A percentile compares a stretch with the other conserved stretches of the same genome.
Evolutionary conservation across 1,140 invertebrate species (phyloP).

Genomic region (Latrodectus geometricus): DNA sequence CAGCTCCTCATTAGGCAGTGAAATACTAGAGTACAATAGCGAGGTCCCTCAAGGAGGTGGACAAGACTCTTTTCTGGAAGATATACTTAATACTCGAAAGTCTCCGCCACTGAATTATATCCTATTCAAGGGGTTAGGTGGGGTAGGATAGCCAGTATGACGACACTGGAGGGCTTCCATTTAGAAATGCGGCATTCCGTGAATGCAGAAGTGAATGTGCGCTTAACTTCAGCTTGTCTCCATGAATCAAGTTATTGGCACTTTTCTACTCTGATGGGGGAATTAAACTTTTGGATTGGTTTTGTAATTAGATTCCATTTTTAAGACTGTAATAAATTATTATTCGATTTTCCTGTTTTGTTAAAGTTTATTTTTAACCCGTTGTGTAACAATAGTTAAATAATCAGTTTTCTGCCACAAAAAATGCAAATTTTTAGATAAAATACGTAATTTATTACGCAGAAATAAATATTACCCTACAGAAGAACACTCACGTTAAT

Average conservation of each 20-base stretch:
- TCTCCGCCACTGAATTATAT: slow-evolving; percentile 3
- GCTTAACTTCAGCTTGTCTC: not conserved
- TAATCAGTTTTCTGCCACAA: too few relatives aligned
- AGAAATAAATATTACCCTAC: too few relatives aligned
- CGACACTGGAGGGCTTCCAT: not conserved
- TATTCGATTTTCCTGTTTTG: too few relatives aligned
- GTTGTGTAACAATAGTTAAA: too few relatives aligned
- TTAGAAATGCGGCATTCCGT: not conserved
- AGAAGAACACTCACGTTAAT: too few relatives aligned
- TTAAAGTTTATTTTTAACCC: too few relatives aligned
- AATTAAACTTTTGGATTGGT: not conserved
- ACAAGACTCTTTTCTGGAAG: not conserved
- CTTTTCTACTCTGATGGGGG: not conserved
- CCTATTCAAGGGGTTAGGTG: not conserved
- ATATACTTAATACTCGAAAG: slow-evolving; percentile 17
- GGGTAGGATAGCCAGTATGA: not conserved
- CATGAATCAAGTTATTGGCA: not conserved
- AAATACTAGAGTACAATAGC: slow-evolving; percentile 27
- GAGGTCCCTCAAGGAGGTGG: not conserved
- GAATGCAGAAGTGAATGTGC: not conserved
- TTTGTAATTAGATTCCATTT: too few relatives aligned
- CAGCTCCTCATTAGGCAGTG: slow-evolving; percentile 32
- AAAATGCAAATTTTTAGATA: too few relatives aligned
- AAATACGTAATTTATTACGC: too few relatives aligned
- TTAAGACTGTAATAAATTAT: too few relatives aligned